Evolutionary conservation across 1,140 invertebrate genomes (phyloP).

Genomic region (Acromyrmex echinatior): DNA sequence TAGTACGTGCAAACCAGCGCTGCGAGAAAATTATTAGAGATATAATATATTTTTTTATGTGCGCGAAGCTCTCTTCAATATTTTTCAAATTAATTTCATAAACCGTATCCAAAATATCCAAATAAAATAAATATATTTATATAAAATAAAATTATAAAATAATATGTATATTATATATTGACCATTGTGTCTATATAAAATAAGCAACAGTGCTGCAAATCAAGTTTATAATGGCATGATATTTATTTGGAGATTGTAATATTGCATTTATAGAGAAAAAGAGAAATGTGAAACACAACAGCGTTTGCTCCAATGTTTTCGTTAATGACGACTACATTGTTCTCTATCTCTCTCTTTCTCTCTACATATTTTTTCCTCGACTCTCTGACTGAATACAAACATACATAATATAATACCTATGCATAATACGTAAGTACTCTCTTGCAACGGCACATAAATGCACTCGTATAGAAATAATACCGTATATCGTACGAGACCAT

Average conservation of each 20-base stretch:
- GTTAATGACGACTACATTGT: background rate
- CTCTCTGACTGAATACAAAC: constrained; percentile 11
- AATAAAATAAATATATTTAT: background rate
- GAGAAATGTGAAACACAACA: constrained; percentile 6
- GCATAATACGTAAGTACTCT: background rate
- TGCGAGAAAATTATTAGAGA: background rate
- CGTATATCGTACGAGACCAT: background rate
- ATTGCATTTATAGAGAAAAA: background rate
- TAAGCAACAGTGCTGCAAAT: background rate
- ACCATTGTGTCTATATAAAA: background rate
- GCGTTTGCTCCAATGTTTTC: constrained; percentile 1
- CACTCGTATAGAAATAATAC: background rate
- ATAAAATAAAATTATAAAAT: constrained; percentile 4
- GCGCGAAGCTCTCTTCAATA: background rate
- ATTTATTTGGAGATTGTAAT: background rate
- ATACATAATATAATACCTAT: background rate
- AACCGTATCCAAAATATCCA: background rate
- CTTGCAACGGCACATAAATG: constrained; percentile 20
- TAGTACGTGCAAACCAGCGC: background rate
- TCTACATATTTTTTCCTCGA: constrained; percentile 1
- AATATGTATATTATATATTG: background rate
- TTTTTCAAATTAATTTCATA: background rate
- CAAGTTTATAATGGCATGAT: background rate
- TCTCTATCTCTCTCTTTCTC: background rate
- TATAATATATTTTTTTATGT: background rate